Base-by-base conservation (phyloP, 2,113 vertebrate genomes). In the Callipepla californica region DNA sequence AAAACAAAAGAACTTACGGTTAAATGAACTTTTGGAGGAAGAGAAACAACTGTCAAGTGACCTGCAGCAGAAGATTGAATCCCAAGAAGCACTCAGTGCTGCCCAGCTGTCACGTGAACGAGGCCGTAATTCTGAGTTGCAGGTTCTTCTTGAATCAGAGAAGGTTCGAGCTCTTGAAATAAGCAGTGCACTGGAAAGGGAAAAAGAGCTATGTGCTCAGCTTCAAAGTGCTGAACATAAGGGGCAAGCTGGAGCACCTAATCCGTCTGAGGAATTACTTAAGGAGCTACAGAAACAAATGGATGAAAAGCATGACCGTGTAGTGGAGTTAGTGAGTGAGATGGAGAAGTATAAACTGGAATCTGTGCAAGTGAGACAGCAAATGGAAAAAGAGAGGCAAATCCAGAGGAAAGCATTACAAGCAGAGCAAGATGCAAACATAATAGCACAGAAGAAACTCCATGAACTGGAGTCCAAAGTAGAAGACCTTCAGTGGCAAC, bases 121-220 rank as follows among this genome's bases (percentile, higher is more conserved):
- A 59, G 96, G 97, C 79, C 98, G 91, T 45, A 98, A 96, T 75
- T 97, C 98, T 75, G 98, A 99, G 96, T 98, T 99, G 70, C 98
- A 98, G 88, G 98, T 99, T 48, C 98, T 99, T 76, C 97, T 99
- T 84, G 99, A 99, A 6, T 98, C 98, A 0, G 98, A 99, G 94
- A 98, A 94, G 89, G 97, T 98, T 73, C 98, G 97, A 47, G 95
- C 98, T 75, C 96, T 57, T 3, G 99, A 99, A 96, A 97, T 99
- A 96, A 98, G 96, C 74, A 93, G 96, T 13, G 97, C 98, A 5
- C 95, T 99, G 26, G 98, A 98, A 79, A 98, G 97, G 75, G 98
- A 98, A 82, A 98, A 97, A 83, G 98, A 98, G 18, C 85, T 98
- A 0, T 97, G 80, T 76, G 96, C 95, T 74, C 97, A 92, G 66